phyloP scores from a whole-genome alignment of 2,113 vertebrate species.

The Ciconia boyciana region DNA sequence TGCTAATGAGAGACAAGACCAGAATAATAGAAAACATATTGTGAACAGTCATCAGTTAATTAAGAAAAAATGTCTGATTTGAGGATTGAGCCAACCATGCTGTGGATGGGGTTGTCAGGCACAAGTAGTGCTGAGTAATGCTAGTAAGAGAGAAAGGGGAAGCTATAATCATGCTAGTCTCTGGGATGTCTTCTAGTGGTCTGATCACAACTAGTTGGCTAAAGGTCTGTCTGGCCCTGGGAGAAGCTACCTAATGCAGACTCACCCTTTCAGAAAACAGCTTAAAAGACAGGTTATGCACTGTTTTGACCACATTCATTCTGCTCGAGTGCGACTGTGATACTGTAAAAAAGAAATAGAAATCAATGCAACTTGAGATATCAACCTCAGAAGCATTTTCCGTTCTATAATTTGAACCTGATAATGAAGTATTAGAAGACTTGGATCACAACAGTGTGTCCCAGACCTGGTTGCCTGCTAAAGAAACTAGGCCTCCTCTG shows the following conservation, averaged over 20 bases:
- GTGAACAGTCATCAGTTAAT: not conserved
- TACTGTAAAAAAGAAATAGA: not conserved
- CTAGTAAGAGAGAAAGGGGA: not conserved
- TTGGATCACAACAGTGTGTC: not conserved
- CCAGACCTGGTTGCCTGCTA: not conserved
- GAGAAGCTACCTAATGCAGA: not conserved
- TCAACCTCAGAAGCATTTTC: not conserved
- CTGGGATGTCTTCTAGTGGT: not conserved
- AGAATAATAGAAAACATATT: conserved; percentile 12
- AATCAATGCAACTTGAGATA: not conserved
- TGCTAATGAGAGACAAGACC: not conserved
- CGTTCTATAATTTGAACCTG: not conserved
- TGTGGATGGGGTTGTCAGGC: conserved; percentile 9
- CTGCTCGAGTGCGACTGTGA: rapidly evolving
- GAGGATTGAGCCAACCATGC: not conserved
- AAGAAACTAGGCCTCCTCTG: not conserved
- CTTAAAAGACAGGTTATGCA: not conserved
- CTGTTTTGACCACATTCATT: not conserved
- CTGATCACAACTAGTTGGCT: not conserved
- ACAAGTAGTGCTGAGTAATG: not conserved
- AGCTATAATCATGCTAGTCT: not conserved
- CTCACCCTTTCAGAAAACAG: not conserved
- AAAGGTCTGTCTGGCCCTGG: not conserved
- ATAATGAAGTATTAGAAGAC: not conserved
- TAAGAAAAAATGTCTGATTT: not conserved